Conservation (phyloP, 2,797 vertebrate genomes). For the Gymnothorax reevesii region DNA sequence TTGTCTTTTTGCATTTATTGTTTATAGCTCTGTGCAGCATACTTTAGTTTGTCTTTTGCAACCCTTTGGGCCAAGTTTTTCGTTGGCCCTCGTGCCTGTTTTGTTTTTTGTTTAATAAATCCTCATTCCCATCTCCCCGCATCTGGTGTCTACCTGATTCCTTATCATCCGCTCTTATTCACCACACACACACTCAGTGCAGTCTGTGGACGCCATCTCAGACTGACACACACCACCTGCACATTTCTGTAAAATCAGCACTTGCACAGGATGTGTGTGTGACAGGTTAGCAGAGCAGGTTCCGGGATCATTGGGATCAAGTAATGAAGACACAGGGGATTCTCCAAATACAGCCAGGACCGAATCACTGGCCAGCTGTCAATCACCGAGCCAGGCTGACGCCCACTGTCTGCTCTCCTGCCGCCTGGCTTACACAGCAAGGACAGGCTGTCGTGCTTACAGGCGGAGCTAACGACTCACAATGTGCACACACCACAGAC, state of each 20-base stretch:
- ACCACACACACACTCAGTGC: not conserved
- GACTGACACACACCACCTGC: conserved; percentile 16
- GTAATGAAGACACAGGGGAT: conserved; percentile 27
- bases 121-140: no score
- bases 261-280: conserved; percentile 7
- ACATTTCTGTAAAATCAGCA: not conserved
- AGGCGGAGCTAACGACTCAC: not conserved
- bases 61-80: no score
- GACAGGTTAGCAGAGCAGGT: conserved; percentile 4
- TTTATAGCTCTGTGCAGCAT: no score
- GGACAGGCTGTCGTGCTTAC: not conserved
- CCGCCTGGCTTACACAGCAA: conserved; percentile 9
- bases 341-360: not conserved
- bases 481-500: not conserved
- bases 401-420: not conserved
- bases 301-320: conserved; percentile 25
- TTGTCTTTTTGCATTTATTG: no score
- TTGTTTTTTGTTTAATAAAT: no score
- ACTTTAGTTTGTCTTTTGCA: no score
- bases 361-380: not conserved
- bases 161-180: not conserved
- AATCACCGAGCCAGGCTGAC: not conserved
- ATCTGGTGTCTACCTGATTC: no score
- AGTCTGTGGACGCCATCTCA: not conserved
- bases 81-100: no score